Evolutionary conservation across 2,113 vertebrate species (phyloP), one percentile per base, ranked within the genome.

Genomic region (Toxotes chatareus): DNA sequence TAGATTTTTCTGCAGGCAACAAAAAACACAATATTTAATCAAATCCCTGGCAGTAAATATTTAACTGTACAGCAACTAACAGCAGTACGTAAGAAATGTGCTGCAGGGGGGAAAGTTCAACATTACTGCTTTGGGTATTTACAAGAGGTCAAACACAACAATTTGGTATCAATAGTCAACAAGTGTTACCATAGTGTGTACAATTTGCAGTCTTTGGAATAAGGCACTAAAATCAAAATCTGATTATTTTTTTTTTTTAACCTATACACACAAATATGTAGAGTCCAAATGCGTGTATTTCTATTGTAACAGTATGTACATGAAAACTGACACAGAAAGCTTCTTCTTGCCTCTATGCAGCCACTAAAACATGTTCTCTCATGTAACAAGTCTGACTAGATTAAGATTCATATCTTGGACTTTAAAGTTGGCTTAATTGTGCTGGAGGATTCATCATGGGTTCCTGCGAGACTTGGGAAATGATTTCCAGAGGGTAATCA

Each of bases 41-140:
- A 21, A 21, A 49, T 49, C 19, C 47, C 17, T 34, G 72, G 40
- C 44, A 77, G 27, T 7, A 47, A 75, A 73, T 7, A 23, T 11
- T 69, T 68, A 66, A 42, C 3, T n/a, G 66, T 61, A 34, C 1
- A 4, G 46, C 46, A 51, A 7, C 49, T 51, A 19, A 51, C 49
- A 51, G 49, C 49, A 21, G 49, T n/a, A 49, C 17, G 23, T 53
- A 36, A 65, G 13, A 64, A 13, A 14, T 23, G n/a, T 76, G 36
- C 60, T 61, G 60, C 32, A 51, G 49, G 36, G 46, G 71, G 53
- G 38, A 79, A 89, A 87, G 77, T 87, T 71, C 83, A 67, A 63
- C 2, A 44, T 76, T 79, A 14, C 80, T 16, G 17, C n/a, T 70
- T 47, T 77, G 36, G 51, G 3, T 31, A n/a, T 81, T 83, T 70